A percentile compares a stretch with the other conserved stretches of the same genome.
These are phyloP conservation scores for Stenotaenia linearis DNA, from an alignment of 2,888 invertebrate genomes.

Conservation along the genomic window DNA sequence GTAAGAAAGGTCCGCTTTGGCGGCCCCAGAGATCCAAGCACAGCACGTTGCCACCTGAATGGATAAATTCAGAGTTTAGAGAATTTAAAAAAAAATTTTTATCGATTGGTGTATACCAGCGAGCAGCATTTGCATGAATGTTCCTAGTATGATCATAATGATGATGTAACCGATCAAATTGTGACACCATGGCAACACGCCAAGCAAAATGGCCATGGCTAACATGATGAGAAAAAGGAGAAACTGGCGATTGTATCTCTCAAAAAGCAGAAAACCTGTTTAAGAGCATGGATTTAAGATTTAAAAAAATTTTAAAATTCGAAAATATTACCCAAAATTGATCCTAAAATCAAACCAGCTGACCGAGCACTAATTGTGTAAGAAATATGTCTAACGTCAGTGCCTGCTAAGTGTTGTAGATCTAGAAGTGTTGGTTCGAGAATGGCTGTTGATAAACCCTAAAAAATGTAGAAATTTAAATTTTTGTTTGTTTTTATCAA, in stretches of 20 bases:
- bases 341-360: slow-evolving; percentile 48
- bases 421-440: slow-evolving; percentile 49
- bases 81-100: not conserved
- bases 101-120: slow-evolving; percentile 40
- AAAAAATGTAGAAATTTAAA: slow-evolving; percentile 36
- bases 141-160: slow-evolving; percentile 46
- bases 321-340: slow-evolving; percentile 45
- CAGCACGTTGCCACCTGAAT: slow-evolving; percentile 49
- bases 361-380: slow-evolving; percentile 48
- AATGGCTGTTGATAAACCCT: slow-evolving; percentile 50
- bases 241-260: slow-evolving; percentile 45
- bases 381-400: slow-evolving; percentile 44
- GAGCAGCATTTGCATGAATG: slow-evolving; percentile 49
- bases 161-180: slow-evolving; percentile 37
- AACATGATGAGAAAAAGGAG: slow-evolving; percentile 47
- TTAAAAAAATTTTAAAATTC: too few relatives aligned
- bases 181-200: slow-evolving; percentile 47
- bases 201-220: slow-evolving; percentile 46
- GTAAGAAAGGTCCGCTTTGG: slow-evolving; percentile 49
- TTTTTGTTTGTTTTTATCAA: not conserved
- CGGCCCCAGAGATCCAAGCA: slow-evolving; percentile 45
- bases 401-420: slow-evolving; percentile 44
- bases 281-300: too few relatives aligned
- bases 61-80: slow-evolving; percentile 32
- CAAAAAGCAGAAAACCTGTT: slow-evolving; percentile 42